Conservation (phyloP, 2,888 invertebrate genomes). For the Erynnis tages region DNA sequence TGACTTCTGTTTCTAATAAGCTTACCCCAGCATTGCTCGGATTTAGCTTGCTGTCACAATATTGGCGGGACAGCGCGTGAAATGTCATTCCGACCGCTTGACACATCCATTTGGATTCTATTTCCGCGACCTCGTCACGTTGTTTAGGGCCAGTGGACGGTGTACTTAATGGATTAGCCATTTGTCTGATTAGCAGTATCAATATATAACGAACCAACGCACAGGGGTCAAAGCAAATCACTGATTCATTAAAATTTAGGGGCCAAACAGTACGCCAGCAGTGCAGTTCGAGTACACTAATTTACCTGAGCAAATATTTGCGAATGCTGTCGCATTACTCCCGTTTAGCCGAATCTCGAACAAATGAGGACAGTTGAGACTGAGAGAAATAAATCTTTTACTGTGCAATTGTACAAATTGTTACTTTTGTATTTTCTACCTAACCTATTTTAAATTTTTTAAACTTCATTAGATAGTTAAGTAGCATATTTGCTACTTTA, state of each 20-base stretch:
- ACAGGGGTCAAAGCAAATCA: constrained; percentile 62
- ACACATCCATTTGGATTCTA: constrained; percentile 56
- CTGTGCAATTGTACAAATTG: not conserved
- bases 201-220: constrained; percentile 70
- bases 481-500: no score
- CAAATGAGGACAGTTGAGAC: constrained; percentile 27
- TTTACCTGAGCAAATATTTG: constrained; percentile 67
- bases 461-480: no score
- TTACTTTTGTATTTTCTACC: not conserved
- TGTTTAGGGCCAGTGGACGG: constrained; percentile 47
- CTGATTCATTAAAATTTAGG: constrained; percentile 73
- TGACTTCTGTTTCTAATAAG: not conserved
- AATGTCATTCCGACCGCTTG: constrained; percentile 34
- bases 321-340: constrained; percentile 26
- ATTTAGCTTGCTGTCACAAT: constrained; percentile 8
- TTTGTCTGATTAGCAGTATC: constrained; percentile 77
- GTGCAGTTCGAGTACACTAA: constrained; percentile 58
- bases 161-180: constrained; percentile 76
- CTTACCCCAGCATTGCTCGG: constrained; percentile 3
- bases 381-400: constrained; percentile 4
- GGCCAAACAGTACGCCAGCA: constrained; percentile 46
- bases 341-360: constrained; percentile 10
- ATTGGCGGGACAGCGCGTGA: constrained; percentile 9
- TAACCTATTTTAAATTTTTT: no score
- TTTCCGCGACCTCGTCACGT: constrained; percentile 51